These are phyloP conservation scores for Halocynthia aurantium DNA, from an alignment of 23 tunicate genomes.

Conservation along the genomic window DNA sequence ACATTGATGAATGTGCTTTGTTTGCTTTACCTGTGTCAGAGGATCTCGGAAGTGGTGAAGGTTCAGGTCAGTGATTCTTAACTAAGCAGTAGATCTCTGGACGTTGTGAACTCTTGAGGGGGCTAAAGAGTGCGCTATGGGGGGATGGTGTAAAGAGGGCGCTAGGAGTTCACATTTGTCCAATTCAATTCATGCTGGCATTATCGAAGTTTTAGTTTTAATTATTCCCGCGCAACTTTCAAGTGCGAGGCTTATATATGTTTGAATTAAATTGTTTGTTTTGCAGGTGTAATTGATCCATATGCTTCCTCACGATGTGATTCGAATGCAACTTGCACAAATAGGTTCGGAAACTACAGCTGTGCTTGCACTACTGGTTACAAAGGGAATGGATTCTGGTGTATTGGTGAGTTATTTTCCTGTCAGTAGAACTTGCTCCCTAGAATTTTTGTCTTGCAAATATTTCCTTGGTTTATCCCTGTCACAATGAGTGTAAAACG, in stretches of 20 bases:
- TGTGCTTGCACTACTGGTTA: not conserved
- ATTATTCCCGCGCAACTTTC: not conserved
- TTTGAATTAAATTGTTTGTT: not conserved
- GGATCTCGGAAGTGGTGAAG: not conserved
- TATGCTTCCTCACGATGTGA: not conserved
- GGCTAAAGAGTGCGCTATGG: too few species aligned
- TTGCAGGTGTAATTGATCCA: not conserved
- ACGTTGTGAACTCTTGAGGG: not conserved
- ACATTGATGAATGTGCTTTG: conserved; percentile 14
- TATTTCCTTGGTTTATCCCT: too few species aligned
- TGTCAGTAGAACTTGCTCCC: not conserved
- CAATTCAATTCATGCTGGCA: too few species aligned
- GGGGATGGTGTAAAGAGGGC: too few species aligned
- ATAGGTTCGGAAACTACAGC: not conserved
- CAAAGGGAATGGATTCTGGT: not conserved
- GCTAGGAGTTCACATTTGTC: too few species aligned
- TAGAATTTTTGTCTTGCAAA: not conserved
- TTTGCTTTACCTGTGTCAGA: not conserved
- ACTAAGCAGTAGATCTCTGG: not conserved
- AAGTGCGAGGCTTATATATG: not conserved
- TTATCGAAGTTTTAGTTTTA: not conserved
- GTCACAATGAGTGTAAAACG: too few species aligned
- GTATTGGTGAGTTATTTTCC: not conserved
- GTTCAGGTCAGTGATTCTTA: not conserved
- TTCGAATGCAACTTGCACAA: not conserved